A percentile compares a stretch with the other conserved stretches of the same genome.
phyloP scores from a whole-genome alignment of 2,888 invertebrate species.

The Entomobrya proxima region DNA sequence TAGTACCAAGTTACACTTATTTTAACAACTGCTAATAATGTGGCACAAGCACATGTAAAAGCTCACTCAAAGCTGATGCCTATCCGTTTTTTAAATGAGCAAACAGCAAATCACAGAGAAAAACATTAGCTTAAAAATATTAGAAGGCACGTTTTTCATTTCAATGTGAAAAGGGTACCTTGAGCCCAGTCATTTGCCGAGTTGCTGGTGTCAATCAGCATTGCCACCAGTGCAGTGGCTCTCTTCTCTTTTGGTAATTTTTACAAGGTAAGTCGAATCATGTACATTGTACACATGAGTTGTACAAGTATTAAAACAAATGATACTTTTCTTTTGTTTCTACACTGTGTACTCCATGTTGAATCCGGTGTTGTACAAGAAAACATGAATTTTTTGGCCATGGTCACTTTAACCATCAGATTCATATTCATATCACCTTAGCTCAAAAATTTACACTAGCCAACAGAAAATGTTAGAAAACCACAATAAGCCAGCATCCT shows the following conservation, averaged over 20 bases:
- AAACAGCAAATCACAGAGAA: slow-evolving; percentile 13
- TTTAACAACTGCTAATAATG: slow-evolving; percentile 46
- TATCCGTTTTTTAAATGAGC: slow-evolving; percentile 12
- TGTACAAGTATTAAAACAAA: slow-evolving; percentile 55
- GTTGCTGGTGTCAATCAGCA: not conserved
- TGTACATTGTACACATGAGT: slow-evolving; percentile 27
- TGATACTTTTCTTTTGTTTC: slow-evolving; percentile 57
- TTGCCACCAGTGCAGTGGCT: not conserved
- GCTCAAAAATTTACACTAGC: slow-evolving; percentile 21
- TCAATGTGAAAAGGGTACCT: slow-evolving; percentile 22
- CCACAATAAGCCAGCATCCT: slow-evolving; percentile 8
- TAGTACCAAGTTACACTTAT: slow-evolving; percentile 44
- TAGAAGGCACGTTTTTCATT: not conserved
- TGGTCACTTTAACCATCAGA: slow-evolving; percentile 19
- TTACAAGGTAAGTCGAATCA: slow-evolving; percentile 23
- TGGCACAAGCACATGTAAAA: slow-evolving; percentile 52
- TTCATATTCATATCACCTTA: not conserved
- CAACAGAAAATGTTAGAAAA: slow-evolving; percentile 7
- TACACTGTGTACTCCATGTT: slow-evolving; percentile 59
- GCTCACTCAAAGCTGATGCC: not conserved
- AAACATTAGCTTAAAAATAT: not conserved
- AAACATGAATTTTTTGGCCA: slow-evolving; percentile 49
- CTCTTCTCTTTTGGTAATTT: slow-evolving; percentile 42
- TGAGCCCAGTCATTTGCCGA: slow-evolving; percentile 41
- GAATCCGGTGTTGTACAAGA: slow-evolving; percentile 56